Conservation (phyloP, 2,113 vertebrate genomes). For the Dendrocopos noguchii region DNA sequence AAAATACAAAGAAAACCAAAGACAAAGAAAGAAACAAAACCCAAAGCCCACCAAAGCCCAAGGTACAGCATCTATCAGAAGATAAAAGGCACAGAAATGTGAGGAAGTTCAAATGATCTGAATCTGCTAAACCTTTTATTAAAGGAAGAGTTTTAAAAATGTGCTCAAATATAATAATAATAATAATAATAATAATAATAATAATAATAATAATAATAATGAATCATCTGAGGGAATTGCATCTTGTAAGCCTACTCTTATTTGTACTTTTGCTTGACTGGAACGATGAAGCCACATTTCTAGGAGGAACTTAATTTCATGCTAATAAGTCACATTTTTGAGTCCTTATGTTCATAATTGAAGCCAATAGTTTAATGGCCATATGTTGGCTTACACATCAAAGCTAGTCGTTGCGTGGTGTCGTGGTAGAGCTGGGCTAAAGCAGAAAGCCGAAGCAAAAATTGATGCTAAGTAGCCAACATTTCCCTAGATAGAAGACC, state of each 20-base stretch:
- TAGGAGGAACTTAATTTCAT: background rate
- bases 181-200: background rate
- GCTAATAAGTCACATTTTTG: slow-evolving; percentile 44
- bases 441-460: slow-evolving; percentile 18
- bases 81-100: background rate
- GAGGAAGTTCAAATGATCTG: background rate
- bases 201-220: no score
- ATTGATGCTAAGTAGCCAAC: slow-evolving; percentile 27
- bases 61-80: background rate
- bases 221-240: background rate
- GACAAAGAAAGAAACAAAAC: no score
- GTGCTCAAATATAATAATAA: background rate
- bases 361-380: slow-evolving; percentile 52
- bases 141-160: background rate
- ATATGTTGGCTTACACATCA: slow-evolving; percentile 59
- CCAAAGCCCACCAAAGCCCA: background rate
- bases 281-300: background rate
- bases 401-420: background rate
- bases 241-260: background rate
- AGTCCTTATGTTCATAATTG: slow-evolving; percentile 28
- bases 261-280: background rate
- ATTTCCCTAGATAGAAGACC: slow-evolving; percentile 33
- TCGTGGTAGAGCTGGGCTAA: background rate
- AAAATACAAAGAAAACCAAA: no score
- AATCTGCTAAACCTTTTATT: background rate